A percentile compares a stretch with the other conserved stretches of the same genome.
phyloP scores from a whole-genome alignment of 2,113 vertebrate species.

The Dunckerocampus dactyliophorus region DNA sequence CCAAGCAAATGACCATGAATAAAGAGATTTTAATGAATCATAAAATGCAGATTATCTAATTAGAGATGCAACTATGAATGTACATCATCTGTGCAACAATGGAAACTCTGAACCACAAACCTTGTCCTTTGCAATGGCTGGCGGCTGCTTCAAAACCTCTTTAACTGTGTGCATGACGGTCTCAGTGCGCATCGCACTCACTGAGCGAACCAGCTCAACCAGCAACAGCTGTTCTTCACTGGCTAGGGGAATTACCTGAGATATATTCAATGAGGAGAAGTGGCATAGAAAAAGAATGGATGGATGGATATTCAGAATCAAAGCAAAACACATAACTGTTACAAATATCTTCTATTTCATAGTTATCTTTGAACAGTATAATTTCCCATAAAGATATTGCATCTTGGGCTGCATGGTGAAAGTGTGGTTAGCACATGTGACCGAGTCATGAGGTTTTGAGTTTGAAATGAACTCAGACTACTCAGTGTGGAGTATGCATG shows the following conservation, averaged over 20 bases:
- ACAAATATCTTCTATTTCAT: background rate
- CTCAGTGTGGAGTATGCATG: no score
- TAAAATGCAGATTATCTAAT: background rate
- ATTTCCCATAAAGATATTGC: background rate
- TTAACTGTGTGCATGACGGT: conserved; percentile 98
- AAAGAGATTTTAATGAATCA: background rate
- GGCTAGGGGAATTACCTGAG: conserved; percentile 90
- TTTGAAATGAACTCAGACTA: no score
- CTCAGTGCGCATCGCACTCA: conserved; percentile 96
- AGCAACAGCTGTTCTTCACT: conserved; percentile 93
- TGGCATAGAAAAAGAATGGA: no score
- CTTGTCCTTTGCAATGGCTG: conserved; percentile 95
- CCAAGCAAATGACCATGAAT: background rate
- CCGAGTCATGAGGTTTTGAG: no score
- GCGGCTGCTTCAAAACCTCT: conserved; percentile 96
- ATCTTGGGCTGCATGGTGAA: background rate
- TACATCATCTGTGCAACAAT: background rate
- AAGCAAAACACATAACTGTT: background rate
- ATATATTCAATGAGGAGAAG: no score
- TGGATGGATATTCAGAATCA: no score
- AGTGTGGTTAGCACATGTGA: no score
- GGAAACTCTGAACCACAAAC: conserved; percentile 57
- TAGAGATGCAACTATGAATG: no score
- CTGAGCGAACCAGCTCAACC: conserved; percentile 92
- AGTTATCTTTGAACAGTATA: background rate